phyloP scores from a whole-genome alignment of 2,888 invertebrate genomes.

The Hyles lineata region DNA sequence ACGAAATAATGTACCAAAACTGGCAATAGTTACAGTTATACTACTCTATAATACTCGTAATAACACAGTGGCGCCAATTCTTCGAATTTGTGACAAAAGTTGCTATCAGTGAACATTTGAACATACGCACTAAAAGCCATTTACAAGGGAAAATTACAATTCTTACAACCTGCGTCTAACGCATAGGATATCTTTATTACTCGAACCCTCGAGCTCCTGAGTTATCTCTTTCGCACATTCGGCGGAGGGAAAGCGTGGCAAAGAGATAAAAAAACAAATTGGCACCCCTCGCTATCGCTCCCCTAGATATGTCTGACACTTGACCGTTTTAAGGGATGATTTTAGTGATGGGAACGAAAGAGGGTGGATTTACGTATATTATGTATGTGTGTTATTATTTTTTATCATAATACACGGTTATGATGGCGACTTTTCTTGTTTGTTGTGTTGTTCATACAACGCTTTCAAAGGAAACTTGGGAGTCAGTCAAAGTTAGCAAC shows the following conservation, averaged over 20 bases:
- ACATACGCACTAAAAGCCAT: conserved; percentile 5
- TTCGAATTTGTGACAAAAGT: background rate
- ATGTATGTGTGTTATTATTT: conserved; percentile 20
- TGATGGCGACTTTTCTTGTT: background rate
- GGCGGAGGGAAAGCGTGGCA: conserved; percentile 44
- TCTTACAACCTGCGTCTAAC: conserved; percentile 20
- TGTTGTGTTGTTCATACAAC: background rate
- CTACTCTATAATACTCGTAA: too few relatives aligned
- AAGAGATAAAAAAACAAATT: conserved; percentile 70
- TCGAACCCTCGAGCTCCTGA: conserved; percentile 43
- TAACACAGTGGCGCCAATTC: conserved; percentile 11
- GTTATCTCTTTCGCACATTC: conserved; percentile 48
- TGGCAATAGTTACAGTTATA: background rate
- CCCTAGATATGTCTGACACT: conserved; percentile 71
- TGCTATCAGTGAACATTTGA: conserved; percentile 14
- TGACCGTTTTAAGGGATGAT: conserved; percentile 68
- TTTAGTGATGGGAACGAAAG: conserved; percentile 42
- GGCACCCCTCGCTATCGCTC: conserved; percentile 68
- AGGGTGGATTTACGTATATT: conserved; percentile 26
- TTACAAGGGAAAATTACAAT: conserved; percentile 26
- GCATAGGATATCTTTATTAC: conserved; percentile 54
- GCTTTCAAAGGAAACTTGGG: background rate
- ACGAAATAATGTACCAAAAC: background rate
- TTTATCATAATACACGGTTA: background rate
- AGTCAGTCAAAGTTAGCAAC: background rate